These are phyloP conservation scores for Epicauta chinensis DNA, from an alignment of 1,140 invertebrate genomes.

Conservation along the genomic window DNA sequence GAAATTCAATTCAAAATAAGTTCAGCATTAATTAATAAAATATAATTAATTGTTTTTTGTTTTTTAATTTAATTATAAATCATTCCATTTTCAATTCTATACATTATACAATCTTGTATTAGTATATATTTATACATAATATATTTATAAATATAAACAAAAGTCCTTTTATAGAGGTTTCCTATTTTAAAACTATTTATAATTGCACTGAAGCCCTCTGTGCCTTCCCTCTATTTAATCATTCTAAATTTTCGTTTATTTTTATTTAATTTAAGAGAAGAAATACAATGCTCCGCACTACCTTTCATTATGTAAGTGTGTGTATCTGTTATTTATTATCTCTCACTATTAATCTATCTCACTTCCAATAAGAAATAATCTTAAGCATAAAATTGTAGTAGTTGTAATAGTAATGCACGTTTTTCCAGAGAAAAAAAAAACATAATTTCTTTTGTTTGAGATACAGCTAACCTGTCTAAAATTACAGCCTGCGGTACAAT, in stretches of 20 bases:
- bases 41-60: too few relatives aligned
- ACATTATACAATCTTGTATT: conserved; percentile 17
- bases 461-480: conserved; percentile 45
- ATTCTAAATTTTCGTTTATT: too few relatives aligned
- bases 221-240: conserved; percentile 19
- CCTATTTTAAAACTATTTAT: conserved; percentile 36
- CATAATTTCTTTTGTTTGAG: neutral
- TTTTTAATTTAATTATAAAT: neutral
- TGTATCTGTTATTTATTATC: conserved; percentile 36
- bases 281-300: conserved; percentile 33
- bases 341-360: too few relatives aligned
- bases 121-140: conserved; percentile 36
- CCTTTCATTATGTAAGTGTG: conserved; percentile 40
- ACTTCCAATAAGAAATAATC: too few relatives aligned
- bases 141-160: conserved; percentile 42
- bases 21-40: too few relatives aligned
- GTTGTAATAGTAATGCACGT: conserved; percentile 41
- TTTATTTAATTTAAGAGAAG: too few relatives aligned
- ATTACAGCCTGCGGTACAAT: conserved; percentile 44
- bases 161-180: conserved; percentile 22
- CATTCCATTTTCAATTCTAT: neutral
- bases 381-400: too few relatives aligned
- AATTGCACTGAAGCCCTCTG: conserved; percentile 41
- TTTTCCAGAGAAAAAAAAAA: too few relatives aligned
- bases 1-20: too few relatives aligned